These are phyloP conservation scores for Lithophane ornitopus DNA, from an alignment of 2,888 invertebrate genomes.

Conservation along the genomic window DNA sequence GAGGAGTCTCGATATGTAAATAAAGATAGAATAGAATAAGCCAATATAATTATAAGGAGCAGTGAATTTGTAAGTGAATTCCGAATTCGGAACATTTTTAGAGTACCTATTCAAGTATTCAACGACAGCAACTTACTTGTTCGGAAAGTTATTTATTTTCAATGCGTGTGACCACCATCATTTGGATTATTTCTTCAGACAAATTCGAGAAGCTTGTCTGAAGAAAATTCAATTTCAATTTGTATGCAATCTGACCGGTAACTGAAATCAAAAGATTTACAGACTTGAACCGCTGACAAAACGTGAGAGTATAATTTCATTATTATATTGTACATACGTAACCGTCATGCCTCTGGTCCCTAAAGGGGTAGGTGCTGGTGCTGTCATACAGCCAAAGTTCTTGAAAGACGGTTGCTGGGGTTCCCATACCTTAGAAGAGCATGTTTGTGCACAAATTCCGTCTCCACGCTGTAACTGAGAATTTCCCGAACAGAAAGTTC, in stretches of 20 bases:
- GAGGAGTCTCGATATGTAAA: too few species aligned
- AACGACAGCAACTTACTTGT: constrained; percentile 29
- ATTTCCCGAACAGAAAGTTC: constrained; percentile 2
- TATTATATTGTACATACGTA: constrained; percentile 31
- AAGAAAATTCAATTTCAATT: constrained; percentile 29
- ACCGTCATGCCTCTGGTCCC: constrained; percentile 15
- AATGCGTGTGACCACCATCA: background rate
- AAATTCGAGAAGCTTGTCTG: constrained; percentile 3
- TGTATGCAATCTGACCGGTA: constrained; percentile 6
- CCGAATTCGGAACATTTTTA: background rate
- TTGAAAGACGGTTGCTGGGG: constrained; percentile 1
- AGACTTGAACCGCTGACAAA: constrained; percentile 1
- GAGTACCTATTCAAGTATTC: background rate
- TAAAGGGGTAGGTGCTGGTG: background rate
- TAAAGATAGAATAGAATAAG: too few species aligned
- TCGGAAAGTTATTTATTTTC: constrained; percentile 1
- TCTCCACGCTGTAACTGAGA: constrained; percentile 34
- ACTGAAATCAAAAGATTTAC: constrained; percentile 25
- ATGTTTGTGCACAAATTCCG: constrained; percentile 7
- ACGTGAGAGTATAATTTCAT: background rate
- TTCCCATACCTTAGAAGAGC: background rate
- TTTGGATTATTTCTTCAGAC: too few species aligned
- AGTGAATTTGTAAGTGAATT: background rate
- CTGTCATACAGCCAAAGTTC: constrained; percentile 24
- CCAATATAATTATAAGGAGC: background rate